Base-by-base conservation (phyloP, 2,797 vertebrate genomes). In the Anniella stebbinsi region DNA sequence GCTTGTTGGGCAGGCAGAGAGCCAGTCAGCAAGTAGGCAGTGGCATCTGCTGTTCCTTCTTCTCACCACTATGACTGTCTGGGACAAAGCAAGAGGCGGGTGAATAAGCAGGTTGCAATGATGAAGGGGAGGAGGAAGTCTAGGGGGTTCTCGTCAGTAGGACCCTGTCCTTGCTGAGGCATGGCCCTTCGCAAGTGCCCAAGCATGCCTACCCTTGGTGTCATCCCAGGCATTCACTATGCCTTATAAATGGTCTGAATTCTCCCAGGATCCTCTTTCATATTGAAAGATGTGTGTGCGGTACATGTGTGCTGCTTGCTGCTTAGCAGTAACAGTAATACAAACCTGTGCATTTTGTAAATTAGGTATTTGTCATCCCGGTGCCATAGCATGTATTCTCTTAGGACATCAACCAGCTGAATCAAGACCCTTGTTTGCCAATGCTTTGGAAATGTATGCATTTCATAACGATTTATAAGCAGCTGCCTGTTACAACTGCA, bases 381-480 rank as follows among this genome's bases (percentile, higher is more conserved):
- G 88, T 69, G 69, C 45, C 63, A 8, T 45, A 48, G 67, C 67
- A 81, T 95, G 93, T 93, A 80, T 76, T 57, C 51, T 51, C 83
- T 48, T 54, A 69, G 88, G 93, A 90, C 80, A 63, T 76, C 69
- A 67, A 63, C 33, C 72, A 83, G 72, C 77, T 91, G 70, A 90
- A 90, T 63, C 90, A 92, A 92, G 66, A 77, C 89, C 87, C 87
- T 92, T 92, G 86, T 89, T 41, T 95, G 73, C 33, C 84, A 13
- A 0, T 88, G 69, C 81, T 83, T 87, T 51, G 12, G 21, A 95
- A 93, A 72, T 89, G 78, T 94, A 92, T 94, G 83, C 90, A 92
- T 93, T 60, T 94, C 91, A 91, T 73, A 95, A 92, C 73, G 41
- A 93, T 90, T 93, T 95, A 90, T 94, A 93, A 93, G 77, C 45